Evolutionary conservation across 2,797 vertebrate genomes (phyloP).

Genomic region (Sitta carolinensis): DNA sequence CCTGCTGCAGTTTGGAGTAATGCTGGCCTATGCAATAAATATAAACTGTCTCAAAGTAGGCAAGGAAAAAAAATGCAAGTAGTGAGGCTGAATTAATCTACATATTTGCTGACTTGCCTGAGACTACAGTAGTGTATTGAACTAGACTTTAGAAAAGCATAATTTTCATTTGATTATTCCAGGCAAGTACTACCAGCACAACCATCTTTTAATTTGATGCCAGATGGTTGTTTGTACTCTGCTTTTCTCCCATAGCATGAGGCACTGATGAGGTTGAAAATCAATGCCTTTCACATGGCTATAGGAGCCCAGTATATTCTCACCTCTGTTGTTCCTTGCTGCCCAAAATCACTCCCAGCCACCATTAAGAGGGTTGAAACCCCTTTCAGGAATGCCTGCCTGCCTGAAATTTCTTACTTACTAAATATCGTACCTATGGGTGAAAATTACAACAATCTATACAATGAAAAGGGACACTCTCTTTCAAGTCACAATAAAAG

Average conservation of each 20-base stretch:
- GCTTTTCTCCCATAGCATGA: not conserved
- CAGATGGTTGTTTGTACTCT: not conserved
- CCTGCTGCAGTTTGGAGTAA: not conserved
- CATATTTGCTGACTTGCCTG: slow-evolving; percentile 13
- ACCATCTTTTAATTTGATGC: not conserved
- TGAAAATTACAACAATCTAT: not conserved
- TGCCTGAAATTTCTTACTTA: not conserved
- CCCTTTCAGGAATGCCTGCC: not conserved
- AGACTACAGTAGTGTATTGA: not conserved
- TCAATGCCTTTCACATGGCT: not conserved
- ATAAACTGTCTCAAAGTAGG: not conserved
- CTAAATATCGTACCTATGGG: not conserved
- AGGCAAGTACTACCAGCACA: not conserved
- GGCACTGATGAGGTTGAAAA: not conserved
- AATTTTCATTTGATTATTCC: slow-evolving; percentile 11
- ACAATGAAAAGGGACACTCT: not conserved
- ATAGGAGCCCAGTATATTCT: not conserved
- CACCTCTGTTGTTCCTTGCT: not conserved
- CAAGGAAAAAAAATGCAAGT: not conserved
- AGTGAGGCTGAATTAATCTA: not conserved
- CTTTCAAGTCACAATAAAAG: not conserved
- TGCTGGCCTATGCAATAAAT: slow-evolving; percentile 31
- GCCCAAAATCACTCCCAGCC: not conserved
- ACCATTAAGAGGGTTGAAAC: not conserved
- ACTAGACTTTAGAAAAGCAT: not conserved